A percentile compares a stretch with the other conserved stretches of the same genome.
Evolutionary conservation across 2,888 invertebrate species (phyloP).

Genomic region (Dioctria rufipes): DNA sequence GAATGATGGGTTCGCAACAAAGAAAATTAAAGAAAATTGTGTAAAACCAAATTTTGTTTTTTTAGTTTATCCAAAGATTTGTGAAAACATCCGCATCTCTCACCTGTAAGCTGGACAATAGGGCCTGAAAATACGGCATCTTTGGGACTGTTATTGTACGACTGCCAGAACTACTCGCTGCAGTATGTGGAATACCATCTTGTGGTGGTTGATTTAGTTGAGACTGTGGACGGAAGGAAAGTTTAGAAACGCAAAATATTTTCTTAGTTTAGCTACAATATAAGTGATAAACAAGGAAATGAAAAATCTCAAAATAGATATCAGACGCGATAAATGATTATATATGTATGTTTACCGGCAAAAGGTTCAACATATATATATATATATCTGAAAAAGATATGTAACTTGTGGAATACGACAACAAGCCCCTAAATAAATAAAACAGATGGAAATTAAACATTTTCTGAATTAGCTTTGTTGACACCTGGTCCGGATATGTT

Average conservation of each 20-base stretch:
- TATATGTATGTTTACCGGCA: too few species aligned
- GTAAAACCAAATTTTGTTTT: background rate
- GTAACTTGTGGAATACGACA: too few species aligned
- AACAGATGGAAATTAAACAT: too few species aligned
- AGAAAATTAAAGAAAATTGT: background rate
- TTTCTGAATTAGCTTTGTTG: too few species aligned
- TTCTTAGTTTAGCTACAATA: too few species aligned
- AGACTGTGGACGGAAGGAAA: conserved; percentile 64
- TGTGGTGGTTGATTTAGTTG: conserved; percentile 69
- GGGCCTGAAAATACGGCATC: conserved; percentile 80
- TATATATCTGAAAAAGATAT: too few species aligned
- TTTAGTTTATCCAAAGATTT: background rate
- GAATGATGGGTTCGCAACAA: background rate
- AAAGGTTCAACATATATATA: too few species aligned
- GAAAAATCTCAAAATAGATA: too few species aligned
- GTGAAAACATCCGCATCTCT: conserved; percentile 67
- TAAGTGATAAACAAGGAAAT: too few species aligned
- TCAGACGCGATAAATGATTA: too few species aligned
- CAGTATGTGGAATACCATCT: conserved; percentile 69
- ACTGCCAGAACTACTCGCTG: conserved; percentile 71
- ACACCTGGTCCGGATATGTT: too few species aligned
- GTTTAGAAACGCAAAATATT: background rate
- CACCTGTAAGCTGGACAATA: conserved; percentile 82
- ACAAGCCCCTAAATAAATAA: too few species aligned
- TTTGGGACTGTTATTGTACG: conserved; percentile 67